These are phyloP conservation scores for Muschampia plurimacula DNA, from an alignment of 2,888 invertebrate genomes.

Conservation along the genomic window DNA sequence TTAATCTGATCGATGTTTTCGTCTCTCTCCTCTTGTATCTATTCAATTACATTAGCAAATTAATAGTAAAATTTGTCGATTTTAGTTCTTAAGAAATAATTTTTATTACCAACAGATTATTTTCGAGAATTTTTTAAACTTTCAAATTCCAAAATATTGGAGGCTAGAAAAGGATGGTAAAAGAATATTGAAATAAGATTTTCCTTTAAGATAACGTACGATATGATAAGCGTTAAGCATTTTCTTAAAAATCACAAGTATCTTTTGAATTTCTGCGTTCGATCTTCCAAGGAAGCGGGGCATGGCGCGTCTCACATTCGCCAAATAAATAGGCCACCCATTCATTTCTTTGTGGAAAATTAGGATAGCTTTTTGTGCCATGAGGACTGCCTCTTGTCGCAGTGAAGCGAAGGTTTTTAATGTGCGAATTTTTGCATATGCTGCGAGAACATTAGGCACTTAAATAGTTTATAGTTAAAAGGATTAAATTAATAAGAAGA, in stretches of 20 bases:
- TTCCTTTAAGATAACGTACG: not conserved
- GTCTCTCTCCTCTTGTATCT: conserved; percentile 7
- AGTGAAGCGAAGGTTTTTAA: conserved; percentile 16
- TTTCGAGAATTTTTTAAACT: not conserved
- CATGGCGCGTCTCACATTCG: conserved; percentile 20
- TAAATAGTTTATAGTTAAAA: not conserved
- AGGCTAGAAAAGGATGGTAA: not conserved
- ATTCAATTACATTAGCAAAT: conserved; percentile 13
- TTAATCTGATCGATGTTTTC: conserved; percentile 18
- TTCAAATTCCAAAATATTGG: not conserved
- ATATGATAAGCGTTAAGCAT: not conserved
- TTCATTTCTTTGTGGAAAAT: conserved; percentile 29
- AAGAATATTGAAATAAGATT: not conserved
- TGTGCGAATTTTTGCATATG: conserved; percentile 12
- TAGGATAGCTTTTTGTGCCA: conserved; percentile 29
- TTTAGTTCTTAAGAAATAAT: no score
- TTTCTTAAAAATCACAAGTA: conserved; percentile 17
- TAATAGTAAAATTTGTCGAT: no score
- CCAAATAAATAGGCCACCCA: conserved; percentile 27
- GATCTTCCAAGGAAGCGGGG: conserved; percentile 16
- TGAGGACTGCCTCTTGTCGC: conserved; percentile 23
- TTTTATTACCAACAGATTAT: no score
- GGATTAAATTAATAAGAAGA: not conserved
- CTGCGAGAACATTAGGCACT: not conserved
- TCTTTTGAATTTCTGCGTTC: conserved; percentile 23